These are phyloP conservation scores for Hydrozoanthus tunicans DNA, from an alignment of 64 coral and sea anemone genomes.

Conservation along the genomic window DNA sequence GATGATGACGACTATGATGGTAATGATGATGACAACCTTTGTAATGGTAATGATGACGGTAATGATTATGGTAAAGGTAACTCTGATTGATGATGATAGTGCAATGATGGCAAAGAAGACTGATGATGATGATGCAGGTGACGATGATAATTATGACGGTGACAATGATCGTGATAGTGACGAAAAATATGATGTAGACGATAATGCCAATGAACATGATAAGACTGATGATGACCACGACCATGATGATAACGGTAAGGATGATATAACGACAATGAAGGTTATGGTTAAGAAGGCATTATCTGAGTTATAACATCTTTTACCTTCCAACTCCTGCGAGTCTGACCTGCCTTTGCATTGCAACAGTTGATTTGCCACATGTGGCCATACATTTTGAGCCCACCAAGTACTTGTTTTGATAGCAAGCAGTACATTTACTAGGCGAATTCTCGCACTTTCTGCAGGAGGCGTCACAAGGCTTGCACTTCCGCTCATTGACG, in stretches of 20 bases:
- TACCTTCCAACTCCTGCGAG: slow-evolving; percentile 57
- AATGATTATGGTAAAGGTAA: background rate
- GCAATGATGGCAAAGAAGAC: background rate
- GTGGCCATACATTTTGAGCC: slow-evolving; percentile 32
- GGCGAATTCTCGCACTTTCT: slow-evolving; percentile 6
- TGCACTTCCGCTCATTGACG: background rate
- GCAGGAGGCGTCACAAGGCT: slow-evolving; percentile 13
- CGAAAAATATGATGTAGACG: background rate
- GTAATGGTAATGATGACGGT: background rate
- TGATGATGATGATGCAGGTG: too few relatives aligned
- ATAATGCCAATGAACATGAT: background rate
- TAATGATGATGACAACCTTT: background rate
- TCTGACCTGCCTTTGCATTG: slow-evolving; percentile 49
- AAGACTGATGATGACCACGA: background rate
- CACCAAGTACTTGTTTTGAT: slow-evolving; percentile 56
- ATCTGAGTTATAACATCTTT: background rate
- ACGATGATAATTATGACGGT: too few relatives aligned
- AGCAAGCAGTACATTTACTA: slow-evolving; percentile 18
- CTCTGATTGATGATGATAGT: background rate
- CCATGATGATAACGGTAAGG: background rate
- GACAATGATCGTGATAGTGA: background rate
- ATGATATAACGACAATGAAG: background rate
- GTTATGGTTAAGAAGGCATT: background rate
- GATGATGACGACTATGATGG: too few relatives aligned
- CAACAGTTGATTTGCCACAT: slow-evolving; percentile 45